Conservation (phyloP, 2,888 invertebrate genomes). For the Drosophila maculinotata region DNA sequence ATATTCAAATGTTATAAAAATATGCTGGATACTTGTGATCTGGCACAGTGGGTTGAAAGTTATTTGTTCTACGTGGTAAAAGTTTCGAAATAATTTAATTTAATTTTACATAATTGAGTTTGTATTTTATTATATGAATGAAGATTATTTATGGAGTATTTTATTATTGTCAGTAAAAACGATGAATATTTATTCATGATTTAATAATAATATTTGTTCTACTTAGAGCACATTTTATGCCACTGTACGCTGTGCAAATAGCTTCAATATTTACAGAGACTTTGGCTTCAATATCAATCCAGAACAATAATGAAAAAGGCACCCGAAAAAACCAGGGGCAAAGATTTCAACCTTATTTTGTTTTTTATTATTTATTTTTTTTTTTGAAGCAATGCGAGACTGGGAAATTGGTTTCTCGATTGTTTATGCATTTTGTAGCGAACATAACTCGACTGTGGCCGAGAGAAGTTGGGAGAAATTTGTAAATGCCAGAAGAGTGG, state of each 20-base stretch:
- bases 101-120: not conserved
- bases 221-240: not conserved
- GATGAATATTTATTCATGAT: not conserved
- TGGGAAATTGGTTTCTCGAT: constrained; percentile 73
- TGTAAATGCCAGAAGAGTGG: constrained; percentile 47
- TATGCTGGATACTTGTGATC: constrained; percentile 52
- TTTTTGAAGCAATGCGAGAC: constrained; percentile 22
- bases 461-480: constrained; percentile 46
- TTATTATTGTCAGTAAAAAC: not conserved
- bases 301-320: constrained; percentile 60
- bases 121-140: not conserved
- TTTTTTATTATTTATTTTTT: constrained; percentile 14
- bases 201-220: not conserved
- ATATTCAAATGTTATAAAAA: constrained; percentile 72
- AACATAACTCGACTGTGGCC: constrained; percentile 36
- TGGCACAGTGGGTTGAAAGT: constrained; percentile 47
- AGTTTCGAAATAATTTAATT: too few species aligned
- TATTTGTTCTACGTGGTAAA: not conserved
- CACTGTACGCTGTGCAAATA: constrained; percentile 56
- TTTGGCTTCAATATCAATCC: constrained; percentile 54
- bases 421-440: constrained; percentile 78
- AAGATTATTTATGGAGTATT: not conserved
- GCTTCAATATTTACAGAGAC: constrained; percentile 61
- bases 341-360: constrained; percentile 49
- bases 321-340: constrained; percentile 57